phyloP scores from a whole-genome alignment of 1,140 invertebrate genomes.

The Proales similis region DNA sequence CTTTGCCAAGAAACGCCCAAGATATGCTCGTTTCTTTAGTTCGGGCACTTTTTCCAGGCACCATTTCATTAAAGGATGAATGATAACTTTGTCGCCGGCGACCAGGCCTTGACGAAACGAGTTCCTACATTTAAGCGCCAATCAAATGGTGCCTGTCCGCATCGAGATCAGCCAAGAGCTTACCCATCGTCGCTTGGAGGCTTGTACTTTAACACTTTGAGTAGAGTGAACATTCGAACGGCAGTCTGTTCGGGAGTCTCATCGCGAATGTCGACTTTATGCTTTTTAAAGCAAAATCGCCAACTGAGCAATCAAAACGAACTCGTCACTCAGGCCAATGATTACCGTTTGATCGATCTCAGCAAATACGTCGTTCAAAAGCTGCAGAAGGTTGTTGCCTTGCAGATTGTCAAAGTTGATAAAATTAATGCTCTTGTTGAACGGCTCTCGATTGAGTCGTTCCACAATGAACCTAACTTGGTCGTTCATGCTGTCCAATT shows the following conservation, averaged over 20 bases:
- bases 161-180: not conserved
- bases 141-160: no score
- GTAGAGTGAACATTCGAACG: constrained; percentile 58
- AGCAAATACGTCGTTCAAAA: constrained; percentile 63
- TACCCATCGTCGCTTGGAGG: constrained; percentile 56
- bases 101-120: constrained; percentile 65
- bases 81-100: constrained; percentile 65
- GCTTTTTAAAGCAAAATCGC: constrained; percentile 41
- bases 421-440: constrained; percentile 69
- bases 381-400: constrained; percentile 66
- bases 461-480: constrained; percentile 70
- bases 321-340: not conserved
- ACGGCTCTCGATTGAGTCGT: constrained; percentile 66
- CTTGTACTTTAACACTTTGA: constrained; percentile 64
- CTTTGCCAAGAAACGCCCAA: constrained; percentile 67
- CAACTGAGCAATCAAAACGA: not conserved
- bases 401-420: constrained; percentile 75
- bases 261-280: constrained; percentile 59
- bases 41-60: constrained; percentile 64
- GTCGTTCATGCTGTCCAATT: constrained; percentile 58
- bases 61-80: constrained; percentile 73
- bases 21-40: constrained; percentile 70
- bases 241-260: constrained; percentile 61
- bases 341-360: constrained; percentile 60
- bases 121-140: constrained; percentile 42